phyloP scores from a whole-genome alignment of 2,797 vertebrate genomes.

The Spheniscus humboldti region DNA sequence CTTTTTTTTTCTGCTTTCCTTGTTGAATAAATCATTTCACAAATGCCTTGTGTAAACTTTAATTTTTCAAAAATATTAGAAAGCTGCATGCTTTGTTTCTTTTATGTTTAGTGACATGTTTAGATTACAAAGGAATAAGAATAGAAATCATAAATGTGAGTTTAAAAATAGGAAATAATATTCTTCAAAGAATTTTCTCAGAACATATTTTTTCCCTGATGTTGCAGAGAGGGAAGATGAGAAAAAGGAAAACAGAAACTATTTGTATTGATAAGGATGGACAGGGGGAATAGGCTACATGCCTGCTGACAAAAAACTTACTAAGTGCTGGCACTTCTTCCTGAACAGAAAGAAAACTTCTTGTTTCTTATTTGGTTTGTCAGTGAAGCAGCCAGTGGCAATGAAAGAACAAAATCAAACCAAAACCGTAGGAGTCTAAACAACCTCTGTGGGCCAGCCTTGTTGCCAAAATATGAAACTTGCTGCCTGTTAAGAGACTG shows the following conservation, averaged over 20 bases:
- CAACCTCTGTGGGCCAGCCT: background rate
- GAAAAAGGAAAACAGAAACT: background rate
- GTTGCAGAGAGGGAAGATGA: background rate
- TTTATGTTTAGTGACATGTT: background rate
- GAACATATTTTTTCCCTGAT: background rate
- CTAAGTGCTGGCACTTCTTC: background rate
- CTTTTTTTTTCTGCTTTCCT: background rate
- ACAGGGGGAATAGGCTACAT: background rate
- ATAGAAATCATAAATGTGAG: background rate
- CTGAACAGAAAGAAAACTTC: background rate
- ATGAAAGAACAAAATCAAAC: background rate
- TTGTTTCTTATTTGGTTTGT: background rate
- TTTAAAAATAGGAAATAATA: background rate
- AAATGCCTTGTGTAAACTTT: background rate
- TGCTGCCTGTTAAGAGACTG: background rate
- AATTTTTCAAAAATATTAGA: background rate
- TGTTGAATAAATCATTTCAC: background rate
- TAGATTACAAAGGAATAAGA: background rate
- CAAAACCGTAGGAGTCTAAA: background rate
- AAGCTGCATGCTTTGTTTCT: background rate
- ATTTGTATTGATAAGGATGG: background rate
- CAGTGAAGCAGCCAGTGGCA: background rate
- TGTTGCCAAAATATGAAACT: background rate
- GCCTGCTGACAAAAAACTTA: background rate
- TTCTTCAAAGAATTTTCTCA: background rate